Evolutionary conservation across 2,797 vertebrate species (phyloP).

Genomic region (Darevskia mixta): DNA sequence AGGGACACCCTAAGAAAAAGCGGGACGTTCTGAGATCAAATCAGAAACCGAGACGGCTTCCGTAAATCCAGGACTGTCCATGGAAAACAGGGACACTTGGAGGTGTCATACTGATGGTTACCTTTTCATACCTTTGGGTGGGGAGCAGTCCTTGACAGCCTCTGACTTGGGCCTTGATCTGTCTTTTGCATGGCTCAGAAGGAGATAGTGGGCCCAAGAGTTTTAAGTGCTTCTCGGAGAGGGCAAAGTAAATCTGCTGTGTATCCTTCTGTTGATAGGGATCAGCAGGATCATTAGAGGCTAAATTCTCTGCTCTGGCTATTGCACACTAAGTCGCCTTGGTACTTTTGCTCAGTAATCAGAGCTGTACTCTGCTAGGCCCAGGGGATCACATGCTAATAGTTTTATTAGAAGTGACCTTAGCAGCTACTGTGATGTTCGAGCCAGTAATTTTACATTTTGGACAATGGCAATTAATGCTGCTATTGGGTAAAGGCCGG

Average conservation of each 20-base stretch:
- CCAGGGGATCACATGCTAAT: not conserved
- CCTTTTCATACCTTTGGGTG: not conserved
- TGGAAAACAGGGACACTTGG: no score
- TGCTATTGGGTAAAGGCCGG: not conserved
- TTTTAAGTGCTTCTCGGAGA: not conserved
- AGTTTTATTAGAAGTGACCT: not conserved
- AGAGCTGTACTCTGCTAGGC: constrained; percentile 1
- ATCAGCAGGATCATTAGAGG: constrained; percentile 2
- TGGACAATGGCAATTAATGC: not conserved
- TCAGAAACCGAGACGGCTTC: no score
- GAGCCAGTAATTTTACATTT: not conserved
- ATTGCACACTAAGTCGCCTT: not conserved
- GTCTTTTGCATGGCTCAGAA: constrained; percentile 19
- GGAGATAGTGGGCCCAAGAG: not conserved
- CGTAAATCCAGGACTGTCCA: no score
- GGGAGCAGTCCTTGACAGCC: constrained; percentile 4
- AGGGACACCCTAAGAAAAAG: no score
- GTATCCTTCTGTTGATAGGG: not conserved
- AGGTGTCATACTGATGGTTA: constrained; percentile 12
- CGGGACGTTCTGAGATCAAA: no score
- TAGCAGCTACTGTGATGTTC: not conserved
- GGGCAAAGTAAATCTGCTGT: not conserved
- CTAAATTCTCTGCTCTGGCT: constrained; percentile 24
- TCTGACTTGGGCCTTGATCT: constrained; percentile 34
- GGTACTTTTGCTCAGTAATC: not conserved